Percentiles rank a stretch among this genome's conserved stretches.
Evolutionary conservation across 2,888 invertebrate species (phyloP).

Genomic region (Caenorhabditis zanzibari): DNA sequence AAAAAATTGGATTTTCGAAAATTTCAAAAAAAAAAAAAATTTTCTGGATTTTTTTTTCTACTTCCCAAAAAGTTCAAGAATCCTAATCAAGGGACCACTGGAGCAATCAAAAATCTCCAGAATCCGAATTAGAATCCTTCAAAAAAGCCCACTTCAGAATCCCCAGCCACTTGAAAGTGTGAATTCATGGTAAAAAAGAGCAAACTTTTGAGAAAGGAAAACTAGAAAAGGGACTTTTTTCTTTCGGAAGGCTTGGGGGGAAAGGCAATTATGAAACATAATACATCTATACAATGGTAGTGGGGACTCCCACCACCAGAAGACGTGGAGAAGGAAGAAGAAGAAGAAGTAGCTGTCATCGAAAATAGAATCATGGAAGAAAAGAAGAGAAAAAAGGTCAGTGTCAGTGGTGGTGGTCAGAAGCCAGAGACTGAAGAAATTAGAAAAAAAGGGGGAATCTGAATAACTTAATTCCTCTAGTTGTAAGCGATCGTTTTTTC

Average conservation of each 20-base stretch:
- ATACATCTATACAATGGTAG: slow-evolving; percentile 58
- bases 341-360: slow-evolving; percentile 47
- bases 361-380: slow-evolving; percentile 47
- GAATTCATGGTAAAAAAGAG: not conserved
- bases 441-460: slow-evolving; percentile 20
- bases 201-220: not conserved
- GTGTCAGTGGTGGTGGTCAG: slow-evolving; percentile 40
- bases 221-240: not conserved
- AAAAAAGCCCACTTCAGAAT: not conserved
- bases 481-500: not conserved
- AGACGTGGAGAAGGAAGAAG: not conserved
- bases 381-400: slow-evolving; percentile 32
- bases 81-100: not conserved
- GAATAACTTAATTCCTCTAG: slow-evolving; percentile 59
- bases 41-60: too few species aligned
- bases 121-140: not conserved
- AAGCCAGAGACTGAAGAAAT: slow-evolving; percentile 34
- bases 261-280: slow-evolving; percentile 63
- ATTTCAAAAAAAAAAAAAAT: not conserved
- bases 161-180: slow-evolving; percentile 9
- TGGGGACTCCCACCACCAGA: not conserved
- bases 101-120: slow-evolving; percentile 26
- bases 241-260: not conserved
- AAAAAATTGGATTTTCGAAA: too few species aligned
- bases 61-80: not conserved